Percentiles rank a stretch among this genome's conserved stretches.
phyloP scores from a whole-genome alignment of 2,113 vertebrate species.

The Burhinus bistriatus region DNA sequence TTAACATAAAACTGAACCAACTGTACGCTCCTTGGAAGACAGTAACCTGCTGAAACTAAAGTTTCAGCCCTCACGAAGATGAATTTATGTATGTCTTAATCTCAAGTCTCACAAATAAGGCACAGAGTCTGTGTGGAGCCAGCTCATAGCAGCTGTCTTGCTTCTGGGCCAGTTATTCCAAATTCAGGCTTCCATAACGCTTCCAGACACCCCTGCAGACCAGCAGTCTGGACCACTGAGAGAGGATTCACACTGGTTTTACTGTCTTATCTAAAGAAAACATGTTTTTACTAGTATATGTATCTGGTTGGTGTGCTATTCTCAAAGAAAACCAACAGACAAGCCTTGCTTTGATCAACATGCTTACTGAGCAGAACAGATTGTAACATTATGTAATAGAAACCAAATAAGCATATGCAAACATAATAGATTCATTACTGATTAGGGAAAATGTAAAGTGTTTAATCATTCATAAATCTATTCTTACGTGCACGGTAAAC shows the following conservation, averaged over 20 bases:
- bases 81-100: background rate
- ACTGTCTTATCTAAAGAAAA: background rate
- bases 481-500: background rate
- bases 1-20: background rate
- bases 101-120: background rate
- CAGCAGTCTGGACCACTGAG: background rate
- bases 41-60: background rate
- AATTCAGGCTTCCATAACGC: background rate
- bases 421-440: conserved; percentile 23
- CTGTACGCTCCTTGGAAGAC: fast-evolving
- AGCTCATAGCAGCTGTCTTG: background rate
- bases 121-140: fast-evolving
- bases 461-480: conserved; percentile 34
- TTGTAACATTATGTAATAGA: conserved; percentile 19
- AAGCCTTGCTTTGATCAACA: conserved; percentile 27
- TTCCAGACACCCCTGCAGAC: background rate
- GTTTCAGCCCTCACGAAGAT: background rate
- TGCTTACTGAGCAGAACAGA: background rate
- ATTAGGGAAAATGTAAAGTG: conserved; percentile 17
- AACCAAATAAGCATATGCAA: conserved; percentile 19
- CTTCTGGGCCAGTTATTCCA: background rate
- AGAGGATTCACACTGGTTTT: background rate
- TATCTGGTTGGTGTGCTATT: background rate
- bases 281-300: background rate
- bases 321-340: background rate